Percentiles rank a stretch among this genome's conserved stretches.
These are phyloP conservation scores for Colletes gigas DNA, from an alignment of 1,140 invertebrate genomes.

Conservation along the genomic window DNA sequence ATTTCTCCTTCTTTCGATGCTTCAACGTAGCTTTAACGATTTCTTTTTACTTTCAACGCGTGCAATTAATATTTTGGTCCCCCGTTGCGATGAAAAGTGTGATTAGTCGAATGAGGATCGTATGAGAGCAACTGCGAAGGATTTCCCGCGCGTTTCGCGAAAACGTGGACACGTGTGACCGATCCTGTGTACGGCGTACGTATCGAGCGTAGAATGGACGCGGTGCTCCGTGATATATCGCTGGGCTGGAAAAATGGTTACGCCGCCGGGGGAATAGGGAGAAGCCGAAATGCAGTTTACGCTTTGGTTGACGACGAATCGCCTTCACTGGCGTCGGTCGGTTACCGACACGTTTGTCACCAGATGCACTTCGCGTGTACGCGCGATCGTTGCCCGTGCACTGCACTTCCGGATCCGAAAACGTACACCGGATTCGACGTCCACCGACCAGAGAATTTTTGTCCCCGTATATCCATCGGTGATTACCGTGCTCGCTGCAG, in stretches of 20 bases:
- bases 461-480: background rate
- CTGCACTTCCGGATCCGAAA: conserved; percentile 4
- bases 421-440: background rate
- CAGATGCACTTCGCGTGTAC: conserved; percentile 42
- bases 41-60: too few species aligned
- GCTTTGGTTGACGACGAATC: conserved; percentile 63
- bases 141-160: conserved; percentile 48
- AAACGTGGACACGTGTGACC: conserved; percentile 48
- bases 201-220: conserved; percentile 36
- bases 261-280: conserved; percentile 32
- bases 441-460: background rate
- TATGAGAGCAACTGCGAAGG: conserved; percentile 22
- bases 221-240: conserved; percentile 59
- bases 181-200: background rate
- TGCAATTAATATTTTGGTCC: too few species aligned
- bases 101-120: too few species aligned
- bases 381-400: conserved; percentile 16
- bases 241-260: conserved; percentile 61
- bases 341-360: conserved; percentile 52
- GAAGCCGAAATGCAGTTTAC: conserved; percentile 66
- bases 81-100: too few species aligned
- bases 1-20: too few species aligned
- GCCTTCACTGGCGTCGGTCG: conserved; percentile 50
- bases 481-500: conserved; percentile 1
- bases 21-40: too few species aligned